A percentile compares a stretch with the other conserved stretches of the same genome.
These are phyloP conservation scores for Brachyptera risi DNA, from an alignment of 2,888 invertebrate species.

Conservation along the genomic window DNA sequence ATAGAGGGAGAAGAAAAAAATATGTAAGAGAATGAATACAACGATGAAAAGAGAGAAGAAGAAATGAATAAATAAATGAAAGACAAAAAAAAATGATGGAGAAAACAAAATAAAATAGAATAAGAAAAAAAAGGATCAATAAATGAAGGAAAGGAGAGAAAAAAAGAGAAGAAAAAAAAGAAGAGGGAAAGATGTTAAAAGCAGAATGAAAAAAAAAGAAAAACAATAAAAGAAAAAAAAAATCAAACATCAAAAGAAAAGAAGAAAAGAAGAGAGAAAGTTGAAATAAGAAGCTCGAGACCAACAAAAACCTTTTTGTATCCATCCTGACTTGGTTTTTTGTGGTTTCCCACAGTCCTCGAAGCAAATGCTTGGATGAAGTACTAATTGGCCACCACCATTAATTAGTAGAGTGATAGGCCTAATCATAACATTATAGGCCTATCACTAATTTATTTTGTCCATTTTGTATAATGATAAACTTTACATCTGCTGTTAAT, in stretches of 20 bases:
- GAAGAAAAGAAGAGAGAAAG: no score
- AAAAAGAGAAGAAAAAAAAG: neutral
- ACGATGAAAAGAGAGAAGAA: neutral
- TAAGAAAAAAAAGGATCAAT: neutral
- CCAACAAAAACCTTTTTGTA: no score
- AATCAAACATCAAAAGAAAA: neutral
- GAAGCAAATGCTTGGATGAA: no score
- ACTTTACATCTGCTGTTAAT: no score
- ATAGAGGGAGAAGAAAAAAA: neutral
- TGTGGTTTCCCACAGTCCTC: no score
- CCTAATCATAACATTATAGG: no score
- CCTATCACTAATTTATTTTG: no score
- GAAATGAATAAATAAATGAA: neutral
- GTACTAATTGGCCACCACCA: no score
- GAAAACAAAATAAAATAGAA: neutral
- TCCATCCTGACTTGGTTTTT: no score
- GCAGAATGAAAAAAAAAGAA: neutral
- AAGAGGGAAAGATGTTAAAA: neutral
- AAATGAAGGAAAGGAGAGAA: neutral
- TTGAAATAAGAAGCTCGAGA: no score
- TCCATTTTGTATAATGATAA: no score
- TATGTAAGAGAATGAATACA: neutral
- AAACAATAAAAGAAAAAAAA: neutral
- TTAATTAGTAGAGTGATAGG: no score
- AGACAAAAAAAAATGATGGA: neutral